Evolutionary conservation across 2,888 invertebrate genomes (phyloP).

Genomic region (Pasiphila rectangulata): DNA sequence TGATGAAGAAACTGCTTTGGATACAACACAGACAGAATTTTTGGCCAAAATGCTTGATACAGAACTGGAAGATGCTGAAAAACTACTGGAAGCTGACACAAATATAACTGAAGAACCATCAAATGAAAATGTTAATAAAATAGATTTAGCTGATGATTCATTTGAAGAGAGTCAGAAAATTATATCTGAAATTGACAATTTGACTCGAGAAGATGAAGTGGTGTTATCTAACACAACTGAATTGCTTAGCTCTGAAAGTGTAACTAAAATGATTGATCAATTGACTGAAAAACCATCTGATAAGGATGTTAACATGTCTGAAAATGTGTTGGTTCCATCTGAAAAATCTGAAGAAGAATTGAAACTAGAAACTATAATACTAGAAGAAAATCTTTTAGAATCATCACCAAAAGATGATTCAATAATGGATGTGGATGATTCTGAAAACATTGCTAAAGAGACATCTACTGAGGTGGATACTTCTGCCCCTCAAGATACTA

Average conservation of each 20-base stretch:
- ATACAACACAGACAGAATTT: constrained; percentile 1
- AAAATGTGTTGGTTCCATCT: background rate
- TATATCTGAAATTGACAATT: constrained; percentile 3
- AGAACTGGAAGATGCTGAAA: background rate
- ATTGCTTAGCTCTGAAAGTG: background rate
- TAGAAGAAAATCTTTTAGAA: background rate
- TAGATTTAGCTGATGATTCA: background rate
- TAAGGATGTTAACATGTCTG: background rate
- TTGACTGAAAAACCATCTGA: background rate
- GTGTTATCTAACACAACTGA: background rate
- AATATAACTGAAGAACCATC: background rate
- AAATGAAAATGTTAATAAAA: background rate
- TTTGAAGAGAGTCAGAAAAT: constrained; percentile 4
- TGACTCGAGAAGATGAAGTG: constrained; percentile 2
- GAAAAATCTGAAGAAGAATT: background rate
- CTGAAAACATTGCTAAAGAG: background rate
- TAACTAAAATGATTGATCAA: background rate
- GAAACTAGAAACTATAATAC: background rate
- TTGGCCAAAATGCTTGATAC: constrained; percentile 2
- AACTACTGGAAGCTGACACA: background rate
- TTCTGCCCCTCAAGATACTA: no score
- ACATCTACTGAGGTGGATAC: background rate
- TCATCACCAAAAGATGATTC: background rate
- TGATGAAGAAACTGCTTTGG: background rate
- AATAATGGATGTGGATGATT: constrained; percentile 9